Evolutionary conservation across 1,140 invertebrate species (phyloP), one percentile per base, ranked within the genome.

Genomic region (Pinna nobilis): DNA sequence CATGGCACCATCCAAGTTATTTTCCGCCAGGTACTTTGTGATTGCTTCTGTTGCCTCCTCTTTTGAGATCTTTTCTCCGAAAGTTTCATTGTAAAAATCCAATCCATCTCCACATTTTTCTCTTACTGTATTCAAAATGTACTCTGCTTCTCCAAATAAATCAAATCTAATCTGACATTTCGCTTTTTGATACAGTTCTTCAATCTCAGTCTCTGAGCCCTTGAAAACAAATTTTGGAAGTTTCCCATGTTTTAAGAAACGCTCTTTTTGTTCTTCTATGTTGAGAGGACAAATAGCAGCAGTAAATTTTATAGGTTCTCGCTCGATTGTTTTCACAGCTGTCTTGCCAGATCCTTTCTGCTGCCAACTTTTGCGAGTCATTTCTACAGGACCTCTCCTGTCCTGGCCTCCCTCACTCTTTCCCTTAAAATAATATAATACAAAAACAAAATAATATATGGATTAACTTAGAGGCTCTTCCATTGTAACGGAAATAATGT

Each of bases 161-260:
- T 87, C 81, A 81, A 86, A 86, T 18, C 82, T 70, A 49, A 88
- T 86, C 64, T 84, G 73, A 30, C 78, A 81, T 23, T 76, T 76
- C 25, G 77, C 70, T 25, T 82, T 82, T 6, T 76, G 70, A 37
- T 79, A 76, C 9, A 85, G 51, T 51, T 79, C 68, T 59, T 86
- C 81, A 13, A 83, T 60, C 49, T 82, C 73, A 57, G 65, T 68
- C 18, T 75, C 76, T 35, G 79, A 80, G 44, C 78, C 77, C 41
- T 81, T 80, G 23, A 81, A 73, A 37, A 75, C 60, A 78, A 88
- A 87, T 53, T 84, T 70, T 28, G 84, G 84, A 7, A 77, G 60
- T 50, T 81, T 83, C 1, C 84, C 85, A 70, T 79, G 70, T 28
- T 75, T 77, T 6, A 87, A 76, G 76, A 87, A 86, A 15, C 75